Percentiles rank a stretch among this genome's conserved stretches.
Conservation (phyloP, 2,113 vertebrate species). For the Larimichthys polyactis region DNA sequence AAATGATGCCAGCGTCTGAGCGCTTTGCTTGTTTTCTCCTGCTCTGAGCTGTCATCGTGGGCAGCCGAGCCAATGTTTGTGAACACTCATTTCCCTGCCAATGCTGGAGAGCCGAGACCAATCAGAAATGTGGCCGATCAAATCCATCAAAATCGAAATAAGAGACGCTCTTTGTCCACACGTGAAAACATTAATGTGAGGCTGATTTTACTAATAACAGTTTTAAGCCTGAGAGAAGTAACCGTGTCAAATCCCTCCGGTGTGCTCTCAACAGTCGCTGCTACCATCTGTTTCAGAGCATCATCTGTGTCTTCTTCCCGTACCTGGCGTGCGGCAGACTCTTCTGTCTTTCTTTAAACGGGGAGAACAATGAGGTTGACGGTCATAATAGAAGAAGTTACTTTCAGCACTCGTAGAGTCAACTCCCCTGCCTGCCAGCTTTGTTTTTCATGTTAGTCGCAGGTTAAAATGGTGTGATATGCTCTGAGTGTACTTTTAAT, state of each 20-base stretch:
- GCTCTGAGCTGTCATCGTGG: slow-evolving; percentile 23
- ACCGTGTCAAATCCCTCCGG: slow-evolving; percentile 21
- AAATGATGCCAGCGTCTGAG: background rate
- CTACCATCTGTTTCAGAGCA: slow-evolving; percentile 46
- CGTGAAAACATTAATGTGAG: slow-evolving; percentile 4
- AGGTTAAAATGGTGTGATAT: background rate
- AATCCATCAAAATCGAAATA: slow-evolving; percentile 5
- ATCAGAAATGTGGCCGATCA: slow-evolving; percentile 7
- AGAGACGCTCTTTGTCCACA: slow-evolving; percentile 3
- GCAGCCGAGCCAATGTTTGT: slow-evolving; percentile 8
- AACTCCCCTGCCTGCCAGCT: background rate
- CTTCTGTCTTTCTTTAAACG: background rate
- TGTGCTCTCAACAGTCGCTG: slow-evolving; percentile 6
- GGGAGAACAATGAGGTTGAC: no score
- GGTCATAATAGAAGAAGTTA: background rate
- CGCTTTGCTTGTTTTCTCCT: background rate
- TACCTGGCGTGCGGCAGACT: slow-evolving; percentile 1
- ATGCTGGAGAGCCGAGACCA: background rate
- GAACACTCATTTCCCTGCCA: slow-evolving; percentile 17
- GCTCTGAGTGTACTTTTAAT: background rate
- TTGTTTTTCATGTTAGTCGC: background rate
- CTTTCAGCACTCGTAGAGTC: background rate
- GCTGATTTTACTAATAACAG: slow-evolving; percentile 24
- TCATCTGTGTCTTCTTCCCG: background rate
- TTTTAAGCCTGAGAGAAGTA: slow-evolving; percentile 32